Base-by-base conservation (phyloP, 2,113 vertebrate genomes). In the Zapus hudsonius region DNA sequence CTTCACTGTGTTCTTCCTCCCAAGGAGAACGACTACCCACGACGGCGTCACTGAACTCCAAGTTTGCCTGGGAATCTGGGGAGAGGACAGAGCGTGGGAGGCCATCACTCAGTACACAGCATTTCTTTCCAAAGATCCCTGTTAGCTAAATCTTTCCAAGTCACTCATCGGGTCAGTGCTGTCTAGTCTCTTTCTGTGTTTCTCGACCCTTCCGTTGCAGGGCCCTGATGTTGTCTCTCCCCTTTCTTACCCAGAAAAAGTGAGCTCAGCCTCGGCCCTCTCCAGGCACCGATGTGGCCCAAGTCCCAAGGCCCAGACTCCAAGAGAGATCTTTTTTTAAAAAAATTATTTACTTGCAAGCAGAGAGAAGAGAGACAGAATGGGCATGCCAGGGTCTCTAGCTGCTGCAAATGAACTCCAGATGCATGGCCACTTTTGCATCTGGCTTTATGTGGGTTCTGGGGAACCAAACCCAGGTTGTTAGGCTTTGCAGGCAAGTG, bases 71-170 rank as follows among this genome's bases (percentile, higher is more conserved):
- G 52, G 44, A 69, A 87, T 57, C 52, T 91, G 67, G 67, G 66
- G 74, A 52, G 36, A 31, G 10, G 19, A 57, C 47, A 55, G 31
- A 69, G 31, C 13, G 2, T 55, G 47, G 70, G 31, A 79, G n/a
- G 40, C 55, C 23, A 38, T 72, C 63, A 76, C 57, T 81, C 5
- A 86, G 69, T 20, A 86, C 22, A 59, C 0, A 31, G 22, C 33
- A 44, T 44, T 95, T 94, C 61, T 72, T 88, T 36, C 70, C 66
- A 92, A 87, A 36, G n/a, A 69, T 44, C 27, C 27, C 57, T 73
- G 73, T 90, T 81, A 92, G 57, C 52, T 84, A 55, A 44, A 12
- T 64, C 42, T 95, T 84, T 70, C 63, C 64, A 73, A 87, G 40
- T 81, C 89, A 74, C 57, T 81, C 91, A 38, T 16, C 40, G 25